Evolutionary conservation across 1,140 invertebrate genomes (phyloP).

Genomic region (Drosophila setifemur): DNA sequence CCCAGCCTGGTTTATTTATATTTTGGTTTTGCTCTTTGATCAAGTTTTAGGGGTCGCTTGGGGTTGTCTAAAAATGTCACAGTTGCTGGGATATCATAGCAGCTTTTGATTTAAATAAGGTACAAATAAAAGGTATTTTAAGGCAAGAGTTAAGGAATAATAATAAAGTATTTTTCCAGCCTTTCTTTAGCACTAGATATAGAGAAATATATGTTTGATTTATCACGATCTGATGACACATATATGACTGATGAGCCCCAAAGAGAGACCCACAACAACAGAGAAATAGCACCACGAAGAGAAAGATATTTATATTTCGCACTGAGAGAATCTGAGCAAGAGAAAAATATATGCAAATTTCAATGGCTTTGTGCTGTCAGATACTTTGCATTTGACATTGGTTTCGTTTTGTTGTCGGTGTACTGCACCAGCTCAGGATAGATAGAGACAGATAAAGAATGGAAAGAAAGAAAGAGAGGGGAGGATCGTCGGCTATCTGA

Average conservation of each 20-base stretch:
- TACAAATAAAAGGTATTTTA: neutral
- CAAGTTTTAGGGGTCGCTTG: neutral
- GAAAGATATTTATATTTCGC: neutral
- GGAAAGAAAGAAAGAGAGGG: neutral
- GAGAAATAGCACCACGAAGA: neutral
- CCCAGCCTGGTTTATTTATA: conserved; percentile 8
- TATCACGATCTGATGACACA: no score
- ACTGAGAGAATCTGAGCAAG: no score
- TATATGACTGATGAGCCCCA: no score
- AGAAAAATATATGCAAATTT: conserved; percentile 24
- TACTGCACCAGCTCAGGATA: neutral
- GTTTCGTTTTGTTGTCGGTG: conserved; percentile 12
- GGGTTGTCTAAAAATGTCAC: conserved; percentile 3
- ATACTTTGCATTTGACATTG: conserved; percentile 33
- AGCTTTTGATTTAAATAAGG: no score
- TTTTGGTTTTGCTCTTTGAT: conserved; percentile 17
- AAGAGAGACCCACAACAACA: neutral
- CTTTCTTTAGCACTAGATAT: no score
- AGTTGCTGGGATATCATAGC: neutral
- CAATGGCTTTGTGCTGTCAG: neutral
- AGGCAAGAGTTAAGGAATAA: no score
- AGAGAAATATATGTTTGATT: no score
- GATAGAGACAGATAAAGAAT: neutral
- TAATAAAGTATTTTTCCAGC: no score
- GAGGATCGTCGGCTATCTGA: conserved; percentile 5